phyloP scores from a whole-genome alignment of 2,113 vertebrate species.

The Lophochroa leadbeateri region DNA sequence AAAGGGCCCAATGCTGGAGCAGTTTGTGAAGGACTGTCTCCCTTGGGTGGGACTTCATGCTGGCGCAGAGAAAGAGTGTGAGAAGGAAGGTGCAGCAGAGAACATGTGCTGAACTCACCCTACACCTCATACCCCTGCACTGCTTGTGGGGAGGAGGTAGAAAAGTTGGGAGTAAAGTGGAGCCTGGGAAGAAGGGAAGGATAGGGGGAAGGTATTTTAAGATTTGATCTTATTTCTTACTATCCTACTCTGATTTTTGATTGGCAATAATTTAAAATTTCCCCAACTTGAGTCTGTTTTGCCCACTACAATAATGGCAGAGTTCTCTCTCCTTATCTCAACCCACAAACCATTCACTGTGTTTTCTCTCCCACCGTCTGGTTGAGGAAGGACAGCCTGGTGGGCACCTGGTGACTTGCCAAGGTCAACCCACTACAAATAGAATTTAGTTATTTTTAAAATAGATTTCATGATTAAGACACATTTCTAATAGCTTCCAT shows the following conservation, averaged over 20 bases:
- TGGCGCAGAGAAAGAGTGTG: background rate
- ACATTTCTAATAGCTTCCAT: background rate
- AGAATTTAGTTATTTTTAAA: background rate
- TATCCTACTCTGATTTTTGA: background rate
- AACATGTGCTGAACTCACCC: background rate
- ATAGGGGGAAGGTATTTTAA: background rate
- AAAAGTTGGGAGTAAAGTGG: background rate
- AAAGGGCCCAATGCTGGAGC: fast-evolving
- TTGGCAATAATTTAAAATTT: background rate
- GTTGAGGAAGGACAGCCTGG: background rate
- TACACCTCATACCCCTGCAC: background rate
- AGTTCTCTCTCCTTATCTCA: background rate
- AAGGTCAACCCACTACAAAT: background rate
- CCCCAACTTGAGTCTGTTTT: background rate
- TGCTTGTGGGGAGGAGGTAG: background rate
- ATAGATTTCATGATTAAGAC: background rate
- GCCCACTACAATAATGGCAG: background rate
- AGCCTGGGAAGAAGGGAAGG: background rate
- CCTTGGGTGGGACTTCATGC: fast-evolving
- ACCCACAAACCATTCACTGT: background rate
- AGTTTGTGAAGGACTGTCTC: background rate
- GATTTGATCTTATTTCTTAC: background rate
- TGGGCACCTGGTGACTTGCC: background rate
- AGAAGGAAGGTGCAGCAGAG: background rate
- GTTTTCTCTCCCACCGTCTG: background rate